These are phyloP conservation scores for Chloroceryle inda DNA, from an alignment of 2,797 vertebrate species.

Conservation along the genomic window DNA sequence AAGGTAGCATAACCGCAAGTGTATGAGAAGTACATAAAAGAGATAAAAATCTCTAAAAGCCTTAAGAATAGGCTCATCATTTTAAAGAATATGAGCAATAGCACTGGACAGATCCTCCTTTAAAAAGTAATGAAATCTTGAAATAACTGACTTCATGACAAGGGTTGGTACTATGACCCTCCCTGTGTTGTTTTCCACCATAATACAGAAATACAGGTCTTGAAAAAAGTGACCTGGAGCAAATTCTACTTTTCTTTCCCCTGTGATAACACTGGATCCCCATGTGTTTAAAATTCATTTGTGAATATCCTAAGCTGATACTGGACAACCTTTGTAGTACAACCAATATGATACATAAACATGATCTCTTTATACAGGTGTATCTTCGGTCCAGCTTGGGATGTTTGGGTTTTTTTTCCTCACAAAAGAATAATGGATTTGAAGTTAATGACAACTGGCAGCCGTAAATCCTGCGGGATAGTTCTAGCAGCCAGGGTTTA, in stretches of 20 bases:
- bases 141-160: neutral
- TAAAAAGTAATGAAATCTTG: neutral
- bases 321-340: neutral
- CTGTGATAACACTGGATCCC: neutral
- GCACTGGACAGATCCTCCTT: neutral
- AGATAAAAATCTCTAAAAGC: neutral
- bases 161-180: neutral
- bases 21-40: neutral
- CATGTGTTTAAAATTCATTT: neutral
- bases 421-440: neutral
- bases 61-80: neutral
- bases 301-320: neutral
- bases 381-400: neutral
- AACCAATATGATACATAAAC: neutral
- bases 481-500: neutral
- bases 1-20: slow-evolving; percentile 5
- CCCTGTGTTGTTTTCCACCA: neutral
- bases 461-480: neutral
- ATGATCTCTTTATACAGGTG: neutral
- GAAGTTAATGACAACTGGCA: neutral
- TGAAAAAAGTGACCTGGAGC: neutral
- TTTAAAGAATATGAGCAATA: neutral
- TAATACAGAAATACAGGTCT: neutral
- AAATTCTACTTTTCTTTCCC: neutral
- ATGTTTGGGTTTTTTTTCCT: neutral